Base-by-base conservation (phyloP, 2,888 invertebrate species). In the Diabrotica balteata region DNA sequence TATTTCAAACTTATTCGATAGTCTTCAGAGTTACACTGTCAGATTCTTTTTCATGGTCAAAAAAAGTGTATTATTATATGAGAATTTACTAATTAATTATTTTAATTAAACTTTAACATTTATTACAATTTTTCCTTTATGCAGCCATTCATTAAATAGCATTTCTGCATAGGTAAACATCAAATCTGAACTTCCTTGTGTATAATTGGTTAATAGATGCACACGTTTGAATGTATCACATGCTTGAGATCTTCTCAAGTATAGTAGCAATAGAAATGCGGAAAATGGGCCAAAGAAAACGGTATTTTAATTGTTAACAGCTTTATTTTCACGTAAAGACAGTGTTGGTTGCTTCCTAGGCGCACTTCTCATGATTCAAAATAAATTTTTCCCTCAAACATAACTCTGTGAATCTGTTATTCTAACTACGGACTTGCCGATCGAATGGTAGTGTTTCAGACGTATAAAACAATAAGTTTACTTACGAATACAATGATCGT, bases 341-440 rank as follows among this genome's bases (percentile, higher is more conserved):
- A 52, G 32, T 32, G 32, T 52, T 43, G 32, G 43, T 42, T 47
- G 52, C 64, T 64, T 64, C 64, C 64, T 64, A 42, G 51, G 44
- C 43, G 52, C 46, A 58, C 58, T 64, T 64, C 64, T 64, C 64
- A 64, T 64, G 58, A 64, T 64, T 55, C 46, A 46, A 51, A 58
- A 46, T 52, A 58, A 59, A 64, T 64, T 58, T 64, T 64, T 57
- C 55, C 46, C 47, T 59, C 44, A n/a, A 58, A 47, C 51, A 53
- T 46, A 57, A 57, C 43, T 43, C 45, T 57, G 64, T 58, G 64
- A 64, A 64, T 51, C 52, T 51, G 46, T 52, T 51, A 52, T 64
- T 51, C 52, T 17, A n/a, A 22, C 22, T 46, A 32, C 43, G 42
- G 10, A 51, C 50, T 63, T 51, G 52, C 63, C 51, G 44, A n/a